Conservation (phyloP, 2,888 invertebrate genomes). For the Nysson spinosus region DNA sequence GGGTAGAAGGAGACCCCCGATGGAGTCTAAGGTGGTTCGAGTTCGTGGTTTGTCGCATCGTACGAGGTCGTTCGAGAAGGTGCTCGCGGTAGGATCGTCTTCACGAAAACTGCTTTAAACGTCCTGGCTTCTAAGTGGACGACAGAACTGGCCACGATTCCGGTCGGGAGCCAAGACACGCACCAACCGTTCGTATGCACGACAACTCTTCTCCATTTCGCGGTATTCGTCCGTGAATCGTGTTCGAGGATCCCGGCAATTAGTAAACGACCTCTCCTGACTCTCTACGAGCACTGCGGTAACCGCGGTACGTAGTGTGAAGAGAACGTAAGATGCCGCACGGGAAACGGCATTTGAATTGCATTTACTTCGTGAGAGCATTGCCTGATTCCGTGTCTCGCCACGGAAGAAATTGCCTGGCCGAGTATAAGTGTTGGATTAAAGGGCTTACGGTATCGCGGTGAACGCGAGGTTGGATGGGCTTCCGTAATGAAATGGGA, state of each 20-base stretch:
- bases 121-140: too few species aligned
- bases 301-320: conserved; percentile 20
- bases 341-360: conserved; percentile 44
- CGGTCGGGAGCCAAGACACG: conserved; percentile 23
- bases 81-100: not conserved
- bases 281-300: conserved; percentile 12
- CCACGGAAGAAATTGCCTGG: conserved; percentile 40
- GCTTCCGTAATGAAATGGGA: conserved; percentile 30
- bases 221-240: conserved; percentile 40
- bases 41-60: not conserved
- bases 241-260: conserved; percentile 56
- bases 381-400: conserved; percentile 49
- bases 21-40: not conserved
- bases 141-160: conserved; percentile 31
- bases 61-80: not conserved
- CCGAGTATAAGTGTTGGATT: conserved; percentile 31
- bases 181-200: conserved; percentile 30
- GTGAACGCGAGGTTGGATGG: not conserved
- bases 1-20: conserved; percentile 26
- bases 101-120: too few species aligned
- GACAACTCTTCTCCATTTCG: conserved; percentile 70
- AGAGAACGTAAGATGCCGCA: conserved; percentile 29
- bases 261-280: conserved; percentile 57
- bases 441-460: conserved; percentile 16
- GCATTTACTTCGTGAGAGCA: conserved; percentile 49